Base-by-base conservation (phyloP, 2,888 invertebrate genomes). In the Caenorhabditis imperialis region DNA sequence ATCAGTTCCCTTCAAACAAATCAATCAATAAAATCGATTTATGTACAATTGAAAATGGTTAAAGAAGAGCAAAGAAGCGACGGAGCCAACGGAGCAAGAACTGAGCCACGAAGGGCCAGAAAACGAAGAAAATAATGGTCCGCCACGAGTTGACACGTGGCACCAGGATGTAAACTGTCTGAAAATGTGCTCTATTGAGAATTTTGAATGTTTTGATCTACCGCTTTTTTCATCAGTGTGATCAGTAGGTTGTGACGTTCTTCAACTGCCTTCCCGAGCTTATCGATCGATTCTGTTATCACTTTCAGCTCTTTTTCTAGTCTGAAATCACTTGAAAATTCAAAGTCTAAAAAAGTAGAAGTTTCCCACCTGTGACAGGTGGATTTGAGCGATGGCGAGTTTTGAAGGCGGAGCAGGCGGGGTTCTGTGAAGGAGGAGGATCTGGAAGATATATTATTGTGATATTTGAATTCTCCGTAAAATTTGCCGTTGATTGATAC, bases 101-200 rank as follows among this genome's bases (percentile, higher is more conserved):
- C 38, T 77, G 60, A 20, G 72, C 74, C 3, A 79, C 53, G 53
- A 79, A 77, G 5, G 79, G 79, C 79, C 79, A 79, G 33, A 79
- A 48, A 1, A 79, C 53, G 42, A 79, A 75, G 50, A 76, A 77
- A n/a, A 77, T 48, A 1, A 77, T 53, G 1, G 71, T 55, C 16
- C 40, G 33, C 69, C 75, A 79, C 25, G 76, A 70, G 16, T 60
- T 60, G 12, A 54, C 48, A 25, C 58, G 60, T 6, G 79, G 79
- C 2, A 77, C 72, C 22, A 77, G 51, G 40, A 76, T 53, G 40
- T 79, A 79, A 18, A 79, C 71, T 10, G 76, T 76, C 77, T 77
- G 58, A 16, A 63, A 63, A 53, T 5, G 20, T 4, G 10, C 10
- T 3, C n/a, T 12, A 8, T 2, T 42, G 27, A 27, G 18, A 27